A percentile compares a stretch with the other conserved stretches of the same genome.
Evolutionary conservation across 2,113 vertebrate genomes (phyloP).

Genomic region (Antechinus flavipes): DNA sequence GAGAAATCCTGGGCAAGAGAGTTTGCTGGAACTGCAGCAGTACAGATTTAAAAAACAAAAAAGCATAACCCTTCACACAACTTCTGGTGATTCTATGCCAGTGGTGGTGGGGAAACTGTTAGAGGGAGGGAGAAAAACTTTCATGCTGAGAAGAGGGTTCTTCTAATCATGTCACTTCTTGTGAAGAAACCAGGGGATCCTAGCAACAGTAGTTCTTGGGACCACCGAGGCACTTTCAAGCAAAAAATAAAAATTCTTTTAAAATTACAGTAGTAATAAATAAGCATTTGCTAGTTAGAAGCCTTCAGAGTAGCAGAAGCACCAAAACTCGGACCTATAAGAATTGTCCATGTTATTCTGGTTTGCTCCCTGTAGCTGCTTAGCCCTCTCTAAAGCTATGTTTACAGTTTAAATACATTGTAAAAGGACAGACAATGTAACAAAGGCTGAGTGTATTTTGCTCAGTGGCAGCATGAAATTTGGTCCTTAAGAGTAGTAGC

Average conservation of each 20-base stretch:
- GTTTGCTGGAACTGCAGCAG: constrained; percentile 15
- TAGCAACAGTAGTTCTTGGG: constrained; percentile 66
- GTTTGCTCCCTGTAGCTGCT: constrained; percentile 55
- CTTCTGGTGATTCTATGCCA: constrained; percentile 25
- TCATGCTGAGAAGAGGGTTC: constrained; percentile 62
- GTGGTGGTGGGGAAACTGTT: constrained; percentile 21
- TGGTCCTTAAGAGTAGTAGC: constrained; percentile 77
- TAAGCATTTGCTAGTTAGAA: constrained; percentile 76
- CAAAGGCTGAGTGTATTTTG: constrained; percentile 56
- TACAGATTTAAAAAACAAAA: constrained; percentile 51
- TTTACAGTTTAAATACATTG: constrained; percentile 63
- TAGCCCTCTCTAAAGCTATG: constrained; percentile 70
- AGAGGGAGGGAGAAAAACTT: constrained; percentile 44
- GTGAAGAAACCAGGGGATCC: constrained; percentile 61
- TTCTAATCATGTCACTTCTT: constrained; percentile 57
- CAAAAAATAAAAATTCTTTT: constrained; percentile 43
- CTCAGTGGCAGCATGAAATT: constrained; percentile 73
- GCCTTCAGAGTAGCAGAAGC: constrained; percentile 62
- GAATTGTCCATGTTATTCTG: constrained; percentile 42
- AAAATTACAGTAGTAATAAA: constrained; percentile 77
- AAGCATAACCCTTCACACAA: neutral
- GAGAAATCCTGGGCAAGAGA: constrained; percentile 58
- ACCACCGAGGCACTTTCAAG: constrained; percentile 83
- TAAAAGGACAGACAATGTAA: constrained; percentile 66
- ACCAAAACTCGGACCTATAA: constrained; percentile 49